Conservation (phyloP, 2,888 invertebrate species). For the Athalia circularis region DNA sequence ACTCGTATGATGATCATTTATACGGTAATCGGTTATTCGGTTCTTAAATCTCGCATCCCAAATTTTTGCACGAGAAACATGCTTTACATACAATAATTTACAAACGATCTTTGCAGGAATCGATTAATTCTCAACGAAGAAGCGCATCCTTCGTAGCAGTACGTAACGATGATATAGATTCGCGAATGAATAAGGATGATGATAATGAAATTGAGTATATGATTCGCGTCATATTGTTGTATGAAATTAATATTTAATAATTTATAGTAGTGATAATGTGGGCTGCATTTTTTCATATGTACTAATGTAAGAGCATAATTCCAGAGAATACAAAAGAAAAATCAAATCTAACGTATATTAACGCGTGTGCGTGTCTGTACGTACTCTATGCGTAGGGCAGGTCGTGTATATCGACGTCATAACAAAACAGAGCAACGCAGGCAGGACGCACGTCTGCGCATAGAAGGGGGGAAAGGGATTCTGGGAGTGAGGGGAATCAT, state of each 20-base stretch:
- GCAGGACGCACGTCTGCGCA: conserved; percentile 41
- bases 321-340: background rate
- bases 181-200: too few species aligned
- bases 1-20: background rate
- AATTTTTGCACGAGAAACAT: too few species aligned
- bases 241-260: too few species aligned
- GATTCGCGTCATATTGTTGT: too few species aligned
- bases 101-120: too few species aligned
- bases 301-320: background rate
- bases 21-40: background rate
- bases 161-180: too few species aligned
- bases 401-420: conserved; percentile 44
- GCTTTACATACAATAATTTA: conserved; percentile 11
- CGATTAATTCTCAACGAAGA: too few species aligned
- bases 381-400: conserved; percentile 43
- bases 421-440: conserved; percentile 42
- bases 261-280: too few species aligned
- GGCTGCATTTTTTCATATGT: too few species aligned
- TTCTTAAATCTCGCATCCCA: background rate
- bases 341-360: background rate
- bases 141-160: too few species aligned
- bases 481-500: background rate
- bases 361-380: conserved; percentile 16
- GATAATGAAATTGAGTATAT: too few species aligned
- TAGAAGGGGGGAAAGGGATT: conserved; percentile 17